phyloP scores from a whole-genome alignment of 2,113 vertebrate species.

The Thryonomys swinderianus region DNA sequence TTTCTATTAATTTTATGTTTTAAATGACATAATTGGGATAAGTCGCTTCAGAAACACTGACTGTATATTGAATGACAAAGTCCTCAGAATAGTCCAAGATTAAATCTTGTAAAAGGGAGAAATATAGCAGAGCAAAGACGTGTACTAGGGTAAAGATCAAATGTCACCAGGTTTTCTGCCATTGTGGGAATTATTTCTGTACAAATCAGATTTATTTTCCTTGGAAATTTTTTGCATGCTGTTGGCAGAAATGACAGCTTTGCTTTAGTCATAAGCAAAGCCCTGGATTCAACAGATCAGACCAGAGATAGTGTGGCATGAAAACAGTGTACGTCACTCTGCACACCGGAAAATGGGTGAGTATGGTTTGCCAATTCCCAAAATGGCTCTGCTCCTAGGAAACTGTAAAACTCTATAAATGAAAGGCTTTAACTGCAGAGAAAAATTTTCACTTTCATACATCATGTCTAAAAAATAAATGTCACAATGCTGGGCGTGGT shows the following conservation, averaged over 20 bases:
- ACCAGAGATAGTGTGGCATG: background rate
- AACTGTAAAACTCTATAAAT: background rate
- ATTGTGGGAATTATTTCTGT: background rate
- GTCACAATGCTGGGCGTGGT: too few relatives aligned
- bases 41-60: background rate
- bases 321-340: background rate
- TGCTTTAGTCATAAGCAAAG: background rate
- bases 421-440: background rate
- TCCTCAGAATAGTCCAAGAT: background rate
- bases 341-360: background rate
- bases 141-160: background rate
- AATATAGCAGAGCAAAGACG: background rate
- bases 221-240: background rate
- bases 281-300: background rate
- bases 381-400: background rate
- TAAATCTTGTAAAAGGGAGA: background rate
- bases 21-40: background rate
- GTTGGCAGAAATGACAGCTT: background rate
- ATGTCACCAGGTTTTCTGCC: background rate
- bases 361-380: background rate
- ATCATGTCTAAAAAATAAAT: background rate
- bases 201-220: background rate
- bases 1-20: slow-evolving; percentile 29
- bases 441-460: background rate
- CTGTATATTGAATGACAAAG: background rate